Evolutionary conservation across 2,888 invertebrate genomes (phyloP), one percentile per base, ranked within the genome.

Genomic region (Hirtodrosophila trivittata): DNA sequence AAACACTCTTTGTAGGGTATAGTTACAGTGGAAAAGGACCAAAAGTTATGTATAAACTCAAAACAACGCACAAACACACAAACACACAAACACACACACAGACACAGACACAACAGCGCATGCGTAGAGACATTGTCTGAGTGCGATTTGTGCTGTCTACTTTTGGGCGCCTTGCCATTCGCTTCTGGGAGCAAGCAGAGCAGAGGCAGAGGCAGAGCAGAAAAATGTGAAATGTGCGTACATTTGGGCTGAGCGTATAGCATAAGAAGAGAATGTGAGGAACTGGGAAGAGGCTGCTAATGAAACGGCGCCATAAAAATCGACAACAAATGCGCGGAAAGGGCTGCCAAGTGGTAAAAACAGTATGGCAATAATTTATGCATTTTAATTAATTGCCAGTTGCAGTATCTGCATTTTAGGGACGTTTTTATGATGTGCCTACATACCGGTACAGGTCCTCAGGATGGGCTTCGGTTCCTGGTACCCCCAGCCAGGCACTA

Each of bases 311-410:
- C 67, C 76, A 82, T 82, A 42, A 82, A 82, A 74, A 52, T 46
- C 46, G 30, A 43, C 46, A 56, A 63, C 49, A 67, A 73, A 82
- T 66, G 51, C 59, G 37, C 13, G 3, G 25, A 38, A 49, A 42
- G 30, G 47, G 5, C 47, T 3, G 9, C 8, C 1, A 14, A 16
- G n/a, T 32, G 18, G 12, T n/a, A 25, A 28, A 28, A 16, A 43
- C 5, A 38, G 37, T 10, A 35, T 14, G 42, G 38, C 54, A 45
- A 83, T 77, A 75, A 74, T 68, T 75, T 80, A 75, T 72, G 64
- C 56, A 66, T 75, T 83, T 78, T 83, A 68, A 83, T 77, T 80
- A 83, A 76, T 83, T 76, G 65, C 54, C 65, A 18, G 59, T 52
- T 52, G n/a, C 28, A 35, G 43, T 38, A 39, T 50, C 21, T 28